Evolutionary conservation across 2,888 invertebrate species (phyloP).

Genomic region (Helicoverpa assulta): DNA sequence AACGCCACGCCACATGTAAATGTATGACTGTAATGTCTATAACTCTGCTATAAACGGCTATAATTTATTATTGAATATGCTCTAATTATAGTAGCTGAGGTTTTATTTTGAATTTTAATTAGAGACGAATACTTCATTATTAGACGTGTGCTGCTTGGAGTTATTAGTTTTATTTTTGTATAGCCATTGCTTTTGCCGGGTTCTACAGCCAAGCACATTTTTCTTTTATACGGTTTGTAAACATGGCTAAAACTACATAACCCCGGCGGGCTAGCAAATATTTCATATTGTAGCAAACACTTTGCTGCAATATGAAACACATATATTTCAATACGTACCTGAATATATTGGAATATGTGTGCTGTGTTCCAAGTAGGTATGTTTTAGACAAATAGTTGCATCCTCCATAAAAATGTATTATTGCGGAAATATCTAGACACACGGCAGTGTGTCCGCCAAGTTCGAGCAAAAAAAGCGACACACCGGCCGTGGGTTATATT

Average conservation of each 20-base stretch:
- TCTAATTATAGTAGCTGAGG: constrained; percentile 40
- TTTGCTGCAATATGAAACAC: constrained; percentile 50
- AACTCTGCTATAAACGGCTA: constrained; percentile 65
- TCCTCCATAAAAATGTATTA: constrained; percentile 23
- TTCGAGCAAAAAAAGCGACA: too few species aligned
- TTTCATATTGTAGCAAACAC: constrained; percentile 51
- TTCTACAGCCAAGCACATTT: not conserved
- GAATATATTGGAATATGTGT: constrained; percentile 44
- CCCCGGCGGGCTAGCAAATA: constrained; percentile 37
- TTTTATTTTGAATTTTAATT: constrained; percentile 13
- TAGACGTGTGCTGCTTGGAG: constrained; percentile 4
- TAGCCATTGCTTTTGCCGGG: not conserved
- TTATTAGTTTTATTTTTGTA: constrained; percentile 4
- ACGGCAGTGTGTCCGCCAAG: too few species aligned
- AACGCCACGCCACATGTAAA: constrained; percentile 79
- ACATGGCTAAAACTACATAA: constrained; percentile 11
- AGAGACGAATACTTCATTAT: constrained; percentile 1
- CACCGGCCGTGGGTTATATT: too few species aligned
- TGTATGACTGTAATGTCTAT: constrained; percentile 71
- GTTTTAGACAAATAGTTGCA: constrained; percentile 37
- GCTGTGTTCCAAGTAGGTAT: constrained; percentile 7
- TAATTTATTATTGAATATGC: constrained; percentile 54
- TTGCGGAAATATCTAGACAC: too few species aligned
- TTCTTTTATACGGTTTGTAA: constrained; percentile 7
- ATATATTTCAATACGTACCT: constrained; percentile 56